Conservation (phyloP, 2,113 vertebrate genomes). For the Ictalurus punctatus region DNA sequence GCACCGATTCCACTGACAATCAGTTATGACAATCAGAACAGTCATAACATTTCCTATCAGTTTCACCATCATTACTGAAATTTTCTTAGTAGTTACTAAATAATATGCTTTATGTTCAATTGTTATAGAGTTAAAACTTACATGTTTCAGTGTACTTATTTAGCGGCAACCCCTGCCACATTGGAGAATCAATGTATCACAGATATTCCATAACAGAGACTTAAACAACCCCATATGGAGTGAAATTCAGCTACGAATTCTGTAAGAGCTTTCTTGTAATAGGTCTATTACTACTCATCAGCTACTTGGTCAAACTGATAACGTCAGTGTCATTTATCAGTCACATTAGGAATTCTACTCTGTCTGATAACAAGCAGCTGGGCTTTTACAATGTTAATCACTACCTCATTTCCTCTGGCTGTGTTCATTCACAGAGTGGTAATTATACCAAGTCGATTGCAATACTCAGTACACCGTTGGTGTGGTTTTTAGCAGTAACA, state of each 20-base stretch:
- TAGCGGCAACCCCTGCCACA: neutral
- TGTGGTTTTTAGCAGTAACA: constrained; percentile 20
- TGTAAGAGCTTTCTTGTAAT: neutral
- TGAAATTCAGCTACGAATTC: neutral
- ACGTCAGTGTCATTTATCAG: constrained; percentile 47
- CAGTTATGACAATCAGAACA: neutral
- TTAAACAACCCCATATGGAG: neutral
- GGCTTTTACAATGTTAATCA: constrained; percentile 5
- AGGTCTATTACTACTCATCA: neutral
- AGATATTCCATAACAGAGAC: neutral
- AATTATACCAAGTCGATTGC: constrained; percentile 30
- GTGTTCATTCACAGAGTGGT: constrained; percentile 36
- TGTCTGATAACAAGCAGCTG: constrained; percentile 19
- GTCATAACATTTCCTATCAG: neutral
- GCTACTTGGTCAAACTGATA: constrained; percentile 10
- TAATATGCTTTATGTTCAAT: neutral
- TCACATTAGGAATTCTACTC: constrained; percentile 23
- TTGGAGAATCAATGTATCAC: neutral
- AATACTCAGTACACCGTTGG: constrained; percentile 16
- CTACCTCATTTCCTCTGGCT: constrained; percentile 25
- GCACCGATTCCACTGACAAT: neutral
- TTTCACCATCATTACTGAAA: neutral
- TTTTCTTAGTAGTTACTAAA: neutral
- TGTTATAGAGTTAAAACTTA: neutral
- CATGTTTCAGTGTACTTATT: neutral